These are phyloP conservation scores for Apomyelois bistriatella DNA, from an alignment of 2,888 invertebrate species.

Conservation along the genomic window DNA sequence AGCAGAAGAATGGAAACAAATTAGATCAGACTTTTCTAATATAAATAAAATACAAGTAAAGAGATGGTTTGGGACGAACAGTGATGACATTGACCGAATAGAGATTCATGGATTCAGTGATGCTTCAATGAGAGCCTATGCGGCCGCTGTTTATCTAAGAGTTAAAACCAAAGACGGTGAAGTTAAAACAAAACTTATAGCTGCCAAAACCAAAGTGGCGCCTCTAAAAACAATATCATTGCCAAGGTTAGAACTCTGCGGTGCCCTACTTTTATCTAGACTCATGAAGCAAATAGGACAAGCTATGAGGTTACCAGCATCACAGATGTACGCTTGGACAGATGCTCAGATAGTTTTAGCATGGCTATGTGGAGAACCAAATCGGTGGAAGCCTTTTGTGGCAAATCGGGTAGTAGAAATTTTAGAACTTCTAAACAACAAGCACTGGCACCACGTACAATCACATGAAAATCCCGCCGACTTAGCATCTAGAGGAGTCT, in stretches of 20 bases:
- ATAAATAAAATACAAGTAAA: constrained; percentile 2
- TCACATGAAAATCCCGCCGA: constrained; percentile 27
- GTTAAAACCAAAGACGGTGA: background rate
- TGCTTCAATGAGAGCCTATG: constrained; percentile 4
- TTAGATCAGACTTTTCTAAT: background rate
- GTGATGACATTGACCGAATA: background rate
- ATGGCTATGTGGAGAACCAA: constrained; percentile 13
- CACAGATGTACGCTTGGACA: constrained; percentile 15
- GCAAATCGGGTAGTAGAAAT: background rate
- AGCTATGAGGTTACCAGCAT: constrained; percentile 14
- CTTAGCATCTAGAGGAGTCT: constrained; percentile 24
- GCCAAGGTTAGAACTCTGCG: background rate
- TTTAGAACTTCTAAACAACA: background rate
- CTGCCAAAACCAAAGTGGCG: background rate
- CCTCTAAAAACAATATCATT: background rate
- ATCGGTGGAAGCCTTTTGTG: constrained; percentile 5
- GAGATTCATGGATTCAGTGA: background rate
- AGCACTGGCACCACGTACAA: constrained; percentile 16
- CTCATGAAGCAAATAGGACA: constrained; percentile 15
- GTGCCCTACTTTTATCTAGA: constrained; percentile 5
- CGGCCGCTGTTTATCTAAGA: constrained; percentile 13
- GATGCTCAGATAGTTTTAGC: constrained; percentile 16
- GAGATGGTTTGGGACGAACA: background rate
- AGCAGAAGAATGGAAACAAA: background rate
- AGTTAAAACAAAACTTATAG: background rate